phyloP scores from a whole-genome alignment of 2,797 vertebrate species.

The Centroberyx gerrardi region DNA sequence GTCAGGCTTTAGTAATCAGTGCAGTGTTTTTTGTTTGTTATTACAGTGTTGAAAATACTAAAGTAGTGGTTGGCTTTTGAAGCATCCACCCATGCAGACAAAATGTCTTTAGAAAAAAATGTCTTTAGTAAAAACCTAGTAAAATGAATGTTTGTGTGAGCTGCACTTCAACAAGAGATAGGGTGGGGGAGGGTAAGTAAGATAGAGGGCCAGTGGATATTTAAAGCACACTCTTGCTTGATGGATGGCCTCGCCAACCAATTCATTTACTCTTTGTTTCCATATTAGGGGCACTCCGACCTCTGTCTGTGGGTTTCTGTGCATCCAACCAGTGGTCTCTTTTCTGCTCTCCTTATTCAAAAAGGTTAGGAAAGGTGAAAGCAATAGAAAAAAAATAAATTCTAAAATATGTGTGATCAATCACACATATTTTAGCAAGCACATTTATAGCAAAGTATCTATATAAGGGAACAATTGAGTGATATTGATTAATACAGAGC shows the following conservation, averaged over 20 bases:
- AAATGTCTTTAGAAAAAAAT: neutral
- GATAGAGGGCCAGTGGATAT: conserved; percentile 19
- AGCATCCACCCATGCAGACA: neutral
- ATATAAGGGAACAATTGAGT: no score
- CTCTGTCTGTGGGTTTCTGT: conserved; percentile 26
- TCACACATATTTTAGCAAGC: neutral
- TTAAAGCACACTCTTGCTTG: conserved; percentile 43
- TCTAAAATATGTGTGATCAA: neutral
- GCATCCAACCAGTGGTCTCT: conserved; percentile 11
- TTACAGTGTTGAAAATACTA: neutral
- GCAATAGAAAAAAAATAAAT: neutral
- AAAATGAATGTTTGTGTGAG: conserved; percentile 4
- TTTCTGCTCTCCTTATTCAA: neutral
- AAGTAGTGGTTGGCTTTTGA: neutral
- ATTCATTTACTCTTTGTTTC: conserved; percentile 38
- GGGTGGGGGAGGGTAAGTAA: neutral
- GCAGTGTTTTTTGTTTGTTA: neutral
- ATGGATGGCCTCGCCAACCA: conserved; percentile 57
- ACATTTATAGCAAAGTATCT: no score
- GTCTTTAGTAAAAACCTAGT: neutral
- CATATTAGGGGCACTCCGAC: conserved; percentile 5
- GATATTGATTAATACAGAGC: no score
- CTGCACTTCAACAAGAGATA: conserved; percentile 5
- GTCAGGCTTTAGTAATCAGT: neutral
- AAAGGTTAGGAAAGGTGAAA: conserved; percentile 2